Evolutionary conservation across 2,888 invertebrate species (phyloP), one percentile per base, ranked within the genome.

Genomic region (Machimus atricapillus): DNA sequence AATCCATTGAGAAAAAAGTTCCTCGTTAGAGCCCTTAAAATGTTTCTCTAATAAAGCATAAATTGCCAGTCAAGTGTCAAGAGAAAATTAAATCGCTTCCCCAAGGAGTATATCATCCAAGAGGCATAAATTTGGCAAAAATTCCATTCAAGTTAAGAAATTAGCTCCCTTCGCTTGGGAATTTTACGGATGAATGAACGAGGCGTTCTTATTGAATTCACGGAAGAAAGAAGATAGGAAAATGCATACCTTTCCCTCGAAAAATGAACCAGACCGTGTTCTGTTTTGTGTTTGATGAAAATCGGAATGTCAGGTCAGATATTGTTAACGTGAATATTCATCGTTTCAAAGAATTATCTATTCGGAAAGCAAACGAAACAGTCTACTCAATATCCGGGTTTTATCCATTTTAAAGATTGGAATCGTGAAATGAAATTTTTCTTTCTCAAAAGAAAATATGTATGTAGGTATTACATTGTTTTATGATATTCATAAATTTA

Each of bases 51-150:
- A 79, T 79, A 79, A 79, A 34, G 52, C 52, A 23, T 46, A 79
- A 79, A 79, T 79, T 79, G 79, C 79, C 79, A 79, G 79, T 79
- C 79, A 79, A 79, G 79, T 79, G 79, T 79, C 79, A 79, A 79
- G 79, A 31, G 52, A 31, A 79, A 79, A 79, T 79, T 31, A 79
- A 79, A 79, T 79, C 56, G 79, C 79, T 56, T 79, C 79, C 79
- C 76, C 46, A 27, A 46, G 79, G 52, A 79, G 79, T 52, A 79
- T 79, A 79, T 79, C 79, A 79, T 27, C 40, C 23, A 7, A n/a
- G 43, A 78, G 66, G 78, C 8, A 78, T 43, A 43, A 46, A 79
- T 46, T 79, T n/a, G 23, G 79, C 56, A 79, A 23, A 52, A 52
- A 27, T 27, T 79, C 23, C 34, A 19, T 31, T 79, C 27, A 52